A percentile compares a stretch with the other conserved stretches of the same genome.
These are phyloP conservation scores for Rutilus rutilus DNA, from an alignment of 2,113 vertebrate genomes.

Conservation along the genomic window DNA sequence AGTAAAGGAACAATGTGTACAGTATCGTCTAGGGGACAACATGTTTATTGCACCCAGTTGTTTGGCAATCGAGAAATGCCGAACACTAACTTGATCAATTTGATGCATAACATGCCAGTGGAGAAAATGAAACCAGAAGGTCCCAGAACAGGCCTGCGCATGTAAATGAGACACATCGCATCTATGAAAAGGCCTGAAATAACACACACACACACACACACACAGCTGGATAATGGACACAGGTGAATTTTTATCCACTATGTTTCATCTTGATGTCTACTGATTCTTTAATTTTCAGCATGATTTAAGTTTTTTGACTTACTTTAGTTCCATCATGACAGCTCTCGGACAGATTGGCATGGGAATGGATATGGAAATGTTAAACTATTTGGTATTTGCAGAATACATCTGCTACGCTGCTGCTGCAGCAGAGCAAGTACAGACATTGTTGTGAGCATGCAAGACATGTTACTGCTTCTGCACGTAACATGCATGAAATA, in stretches of 20 bases:
- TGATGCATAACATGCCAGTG: conserved; percentile 10
- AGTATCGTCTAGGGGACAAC: conserved; percentile 18
- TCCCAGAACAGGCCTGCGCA: background rate
- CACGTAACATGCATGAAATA: too few relatives aligned
- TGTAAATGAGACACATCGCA: background rate
- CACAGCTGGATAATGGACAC: background rate
- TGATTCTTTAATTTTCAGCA: too few relatives aligned
- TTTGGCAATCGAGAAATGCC: conserved; percentile 43
- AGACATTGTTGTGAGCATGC: too few relatives aligned
- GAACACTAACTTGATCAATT: conserved; percentile 37
- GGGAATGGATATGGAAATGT: too few relatives aligned
- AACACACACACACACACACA: background rate
- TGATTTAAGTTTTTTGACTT: too few relatives aligned
- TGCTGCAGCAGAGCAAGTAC: too few relatives aligned
- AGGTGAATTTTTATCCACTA: background rate
- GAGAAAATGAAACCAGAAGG: conserved; percentile 39
- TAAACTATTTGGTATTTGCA: too few relatives aligned
- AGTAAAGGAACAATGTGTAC: conserved; percentile 5
- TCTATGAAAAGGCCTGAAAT: background rate
- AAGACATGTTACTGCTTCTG: too few relatives aligned
- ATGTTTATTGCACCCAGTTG: conserved; percentile 47
- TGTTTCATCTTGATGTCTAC: too few relatives aligned
- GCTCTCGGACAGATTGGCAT: too few relatives aligned
- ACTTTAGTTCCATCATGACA: too few relatives aligned
- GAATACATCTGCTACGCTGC: too few relatives aligned